phyloP scores from a whole-genome alignment of 2,797 vertebrate species.

The Nyctibius grandis region DNA sequence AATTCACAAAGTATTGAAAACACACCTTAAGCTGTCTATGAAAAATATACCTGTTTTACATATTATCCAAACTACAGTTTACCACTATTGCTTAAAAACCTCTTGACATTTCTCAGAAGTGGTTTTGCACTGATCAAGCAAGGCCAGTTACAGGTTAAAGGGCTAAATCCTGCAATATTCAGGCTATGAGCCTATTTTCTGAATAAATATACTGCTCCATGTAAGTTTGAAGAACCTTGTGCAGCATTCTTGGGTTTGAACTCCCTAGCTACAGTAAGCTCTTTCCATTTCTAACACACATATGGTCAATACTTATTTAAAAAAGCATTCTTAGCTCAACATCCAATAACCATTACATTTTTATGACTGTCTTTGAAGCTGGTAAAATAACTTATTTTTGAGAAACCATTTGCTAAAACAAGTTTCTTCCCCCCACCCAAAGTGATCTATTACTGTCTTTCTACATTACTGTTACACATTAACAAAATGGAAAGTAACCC shows the following conservation, averaged over 20 bases:
- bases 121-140: neutral
- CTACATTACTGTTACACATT: neutral
- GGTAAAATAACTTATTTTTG: neutral
- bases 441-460: neutral
- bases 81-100: neutral
- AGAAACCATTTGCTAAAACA: constrained; percentile 16
- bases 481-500: neutral
- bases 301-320: neutral
- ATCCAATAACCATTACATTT: neutral
- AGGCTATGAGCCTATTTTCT: neutral
- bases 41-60: neutral
- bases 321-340: neutral
- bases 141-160: neutral
- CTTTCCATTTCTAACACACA: constrained; percentile 1
- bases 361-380: constrained; percentile 30
- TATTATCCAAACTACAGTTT: neutral
- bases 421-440: neutral
- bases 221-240: neutral
- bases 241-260: neutral
- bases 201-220: neutral
- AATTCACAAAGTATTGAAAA: neutral
- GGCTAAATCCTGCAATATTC: neutral
- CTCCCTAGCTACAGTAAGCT: neutral
- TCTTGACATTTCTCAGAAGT: neutral
- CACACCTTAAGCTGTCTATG: neutral